Evolutionary conservation across 2,797 vertebrate species (phyloP), one percentile per base, ranked within the genome.

Genomic region (Lepidocolaptes lacrymiger): DNA sequence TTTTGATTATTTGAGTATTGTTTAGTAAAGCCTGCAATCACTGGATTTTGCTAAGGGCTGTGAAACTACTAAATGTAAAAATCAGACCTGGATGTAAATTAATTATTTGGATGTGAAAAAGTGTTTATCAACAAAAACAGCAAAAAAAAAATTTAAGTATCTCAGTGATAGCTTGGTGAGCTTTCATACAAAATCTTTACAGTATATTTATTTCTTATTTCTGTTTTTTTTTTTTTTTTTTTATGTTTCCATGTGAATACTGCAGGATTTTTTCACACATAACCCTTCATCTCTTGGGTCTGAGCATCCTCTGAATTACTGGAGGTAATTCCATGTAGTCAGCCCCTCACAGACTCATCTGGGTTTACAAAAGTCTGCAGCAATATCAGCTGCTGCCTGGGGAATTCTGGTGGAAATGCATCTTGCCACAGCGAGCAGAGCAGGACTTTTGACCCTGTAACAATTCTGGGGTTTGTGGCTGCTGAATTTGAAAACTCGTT

Each of bases 221-320:
- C n/a, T n/a, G n/a, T n/a, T n/a, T n/a, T n/a, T n/a, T n/a, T n/a
- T n/a, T n/a, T n/a, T 11, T 3, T 1, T 7, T 37, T 1, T 7
- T 37, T 76, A 46, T 44, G 32, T 28, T 58, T 7, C 27, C 18
- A 5, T 30, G 28, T 43, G 49, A 81, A 46, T 62, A 58, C 26
- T 36, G 36, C 77, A 91, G n/a, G 56, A 63, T 28, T 85, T 94
- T 96, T 92, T 92, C 78, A 55, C 84, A 52, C 44, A 51, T 59
- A 76, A 75, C 43, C 74, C 81, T 86, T 75, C 22, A 28, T 66
- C 46, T 69, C 77, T 84, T 54, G 88, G 41, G 69, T 62, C 44
- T 81, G 61, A 86, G 24, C 9, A 67, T 56, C 46, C 8, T 26
- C 66, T 72, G 66, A 81, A 58, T 72, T 77, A 26, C 62, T 72